phyloP scores from a whole-genome alignment of 2,797 vertebrate genomes.

The Lutjanus argentimaculatus region DNA sequence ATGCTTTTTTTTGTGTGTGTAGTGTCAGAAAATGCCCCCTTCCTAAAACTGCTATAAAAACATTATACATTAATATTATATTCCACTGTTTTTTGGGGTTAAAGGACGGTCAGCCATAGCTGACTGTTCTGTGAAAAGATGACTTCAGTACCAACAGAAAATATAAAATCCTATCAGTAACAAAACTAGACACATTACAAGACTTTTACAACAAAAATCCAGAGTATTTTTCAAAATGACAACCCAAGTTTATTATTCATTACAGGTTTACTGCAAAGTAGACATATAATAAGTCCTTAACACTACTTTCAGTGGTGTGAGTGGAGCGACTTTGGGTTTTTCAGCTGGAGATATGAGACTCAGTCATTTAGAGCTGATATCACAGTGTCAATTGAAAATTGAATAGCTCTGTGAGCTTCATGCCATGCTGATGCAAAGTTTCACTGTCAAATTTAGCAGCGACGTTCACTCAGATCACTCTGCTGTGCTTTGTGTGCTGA shows the following conservation, averaged over 20 bases:
- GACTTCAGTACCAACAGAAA: too few relatives aligned
- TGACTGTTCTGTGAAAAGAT: too few relatives aligned
- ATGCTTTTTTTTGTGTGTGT: too few relatives aligned
- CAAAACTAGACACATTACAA: too few relatives aligned
- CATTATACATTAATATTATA: too few relatives aligned
- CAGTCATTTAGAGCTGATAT: constrained; percentile 35
- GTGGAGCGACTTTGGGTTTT: constrained; percentile 3
- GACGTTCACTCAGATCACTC: constrained; percentile 26
- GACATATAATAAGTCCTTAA: background rate
- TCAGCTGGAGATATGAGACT: constrained; percentile 27
- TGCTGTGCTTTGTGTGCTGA: background rate
- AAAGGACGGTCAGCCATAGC: too few relatives aligned
- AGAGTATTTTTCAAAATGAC: background rate
- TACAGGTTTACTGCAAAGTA: background rate
- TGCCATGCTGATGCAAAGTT: constrained; percentile 55
- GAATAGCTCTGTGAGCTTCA: constrained; percentile 56
- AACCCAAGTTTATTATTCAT: too few relatives aligned
- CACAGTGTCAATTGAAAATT: constrained; percentile 59
- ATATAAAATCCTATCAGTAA: too few relatives aligned
- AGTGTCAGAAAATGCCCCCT: too few relatives aligned
- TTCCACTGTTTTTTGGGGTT: too few relatives aligned
- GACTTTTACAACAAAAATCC: too few relatives aligned
- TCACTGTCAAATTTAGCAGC: background rate
- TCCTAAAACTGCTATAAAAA: too few relatives aligned
- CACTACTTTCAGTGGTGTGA: constrained; percentile 5